Percentiles rank a stretch among this genome's conserved stretches.
Evolutionary conservation across 2,888 invertebrate species (phyloP).

Genomic region (Agonopterix heracliana): DNA sequence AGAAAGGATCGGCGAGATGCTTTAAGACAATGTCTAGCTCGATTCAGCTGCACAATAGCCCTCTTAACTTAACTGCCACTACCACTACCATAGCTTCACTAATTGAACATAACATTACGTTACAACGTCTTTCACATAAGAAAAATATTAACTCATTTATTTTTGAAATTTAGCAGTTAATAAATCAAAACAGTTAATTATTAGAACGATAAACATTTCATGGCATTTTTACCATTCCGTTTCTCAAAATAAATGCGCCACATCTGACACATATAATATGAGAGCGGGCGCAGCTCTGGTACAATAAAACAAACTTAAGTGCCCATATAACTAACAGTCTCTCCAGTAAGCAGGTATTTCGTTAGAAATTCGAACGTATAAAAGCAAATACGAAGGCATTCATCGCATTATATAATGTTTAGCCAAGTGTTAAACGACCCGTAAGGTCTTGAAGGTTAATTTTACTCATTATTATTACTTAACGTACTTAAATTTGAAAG

Average conservation of each 20-base stretch:
- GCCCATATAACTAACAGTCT: slow-evolving; percentile 10
- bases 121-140: no score
- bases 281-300: slow-evolving; percentile 3
- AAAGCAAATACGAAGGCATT: slow-evolving; percentile 25
- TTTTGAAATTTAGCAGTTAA: no score
- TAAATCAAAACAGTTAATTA: no score
- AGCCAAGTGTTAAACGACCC: slow-evolving; percentile 25
- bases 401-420: slow-evolving; percentile 34
- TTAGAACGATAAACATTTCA: no score
- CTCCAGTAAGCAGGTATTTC: slow-evolving; percentile 8
- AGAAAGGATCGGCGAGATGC: slow-evolving; percentile 13
- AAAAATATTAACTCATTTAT: no score
- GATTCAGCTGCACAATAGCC: slow-evolving; percentile 19
- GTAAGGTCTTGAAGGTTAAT: slow-evolving; percentile 9
- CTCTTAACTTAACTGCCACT: slow-evolving; percentile 20
- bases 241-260: neutral
- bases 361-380: slow-evolving; percentile 2
- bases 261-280: slow-evolving; percentile 5
- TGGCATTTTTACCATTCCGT: neutral
- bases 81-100: slow-evolving; percentile 18
- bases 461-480: neutral
- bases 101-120: slow-evolving; percentile 4
- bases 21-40: slow-evolving; percentile 15
- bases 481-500: slow-evolving; percentile 18
- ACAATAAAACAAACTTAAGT: slow-evolving; percentile 14